Percentiles rank a stretch among this genome's conserved stretches.
phyloP scores from a whole-genome alignment of 1,140 invertebrate genomes.

The Sitobion miscanthi region DNA sequence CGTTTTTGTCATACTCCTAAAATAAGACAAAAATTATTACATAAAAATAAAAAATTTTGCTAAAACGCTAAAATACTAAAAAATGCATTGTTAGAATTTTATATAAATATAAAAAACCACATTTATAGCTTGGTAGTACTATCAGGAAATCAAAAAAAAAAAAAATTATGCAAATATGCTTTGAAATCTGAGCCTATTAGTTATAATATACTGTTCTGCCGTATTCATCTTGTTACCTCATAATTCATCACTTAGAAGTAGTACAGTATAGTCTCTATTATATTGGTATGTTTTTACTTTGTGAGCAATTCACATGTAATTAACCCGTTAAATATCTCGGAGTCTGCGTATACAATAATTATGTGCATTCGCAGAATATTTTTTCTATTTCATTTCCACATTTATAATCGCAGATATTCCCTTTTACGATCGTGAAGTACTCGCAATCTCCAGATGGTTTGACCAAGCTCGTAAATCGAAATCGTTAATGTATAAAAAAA shows the following conservation, averaged over 20 bases:
- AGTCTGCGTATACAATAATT: background rate
- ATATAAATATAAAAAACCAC: background rate
- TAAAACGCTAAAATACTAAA: background rate
- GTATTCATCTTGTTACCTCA: background rate
- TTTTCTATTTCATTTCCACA: constrained; percentile 14
- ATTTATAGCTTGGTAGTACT: background rate
- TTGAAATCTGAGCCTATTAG: background rate
- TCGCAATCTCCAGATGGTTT: constrained; percentile 22
- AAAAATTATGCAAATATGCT: background rate
- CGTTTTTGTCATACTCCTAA: background rate
- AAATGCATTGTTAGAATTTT: background rate
- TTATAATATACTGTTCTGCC: background rate
- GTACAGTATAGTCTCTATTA: background rate
- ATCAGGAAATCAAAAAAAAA: background rate
- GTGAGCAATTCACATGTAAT: background rate
- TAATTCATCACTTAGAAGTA: background rate
- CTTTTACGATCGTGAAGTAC: constrained; percentile 17
- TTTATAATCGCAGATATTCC: background rate
- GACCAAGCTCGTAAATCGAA: constrained; percentile 27
- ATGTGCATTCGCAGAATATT: constrained; percentile 24
- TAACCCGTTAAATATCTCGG: background rate
- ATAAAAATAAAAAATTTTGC: background rate
- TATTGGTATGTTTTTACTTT: background rate
- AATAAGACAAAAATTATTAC: background rate
- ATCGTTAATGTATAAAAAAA: background rate